Evolutionary conservation across 92 coral and sea anemone genomes (phyloP).

Genomic region (Pocillopora grandis): DNA sequence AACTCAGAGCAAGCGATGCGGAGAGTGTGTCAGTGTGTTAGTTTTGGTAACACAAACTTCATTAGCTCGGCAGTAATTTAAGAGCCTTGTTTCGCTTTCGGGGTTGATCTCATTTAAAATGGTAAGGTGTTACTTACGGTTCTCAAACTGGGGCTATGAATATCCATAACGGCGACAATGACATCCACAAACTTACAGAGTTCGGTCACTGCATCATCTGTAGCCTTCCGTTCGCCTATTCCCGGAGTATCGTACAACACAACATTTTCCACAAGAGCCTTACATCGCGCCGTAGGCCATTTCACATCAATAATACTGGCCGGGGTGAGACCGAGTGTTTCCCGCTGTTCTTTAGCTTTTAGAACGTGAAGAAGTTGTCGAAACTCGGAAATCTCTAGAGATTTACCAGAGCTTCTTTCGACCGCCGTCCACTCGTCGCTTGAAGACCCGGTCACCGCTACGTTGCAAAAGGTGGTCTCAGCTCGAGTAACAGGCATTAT

Average conservation of each 20-base stretch:
- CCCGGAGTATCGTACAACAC: constrained; percentile 46
- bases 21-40: too few species aligned
- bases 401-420: constrained; percentile 3
- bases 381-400: constrained; percentile 6
- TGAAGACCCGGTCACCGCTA: constrained; percentile 26
- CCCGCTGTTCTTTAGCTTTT: constrained; percentile 15
- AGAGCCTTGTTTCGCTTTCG: too few species aligned
- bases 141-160: constrained; percentile 35
- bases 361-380: constrained; percentile 30
- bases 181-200: constrained; percentile 36
- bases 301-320: constrained; percentile 31
- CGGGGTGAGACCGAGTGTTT: constrained; percentile 22
- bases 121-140: constrained; percentile 14
- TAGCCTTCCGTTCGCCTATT: constrained; percentile 28
- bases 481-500: constrained; percentile 36
- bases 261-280: constrained; percentile 42
- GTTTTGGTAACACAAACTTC: too few species aligned
- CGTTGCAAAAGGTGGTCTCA: constrained; percentile 38
- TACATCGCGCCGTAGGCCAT: constrained; percentile 31
- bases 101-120: not conserved
- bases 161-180: constrained; percentile 48
- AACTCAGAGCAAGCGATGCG: too few species aligned
- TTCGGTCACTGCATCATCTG: constrained; percentile 40
- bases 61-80: too few species aligned
- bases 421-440: constrained; percentile 12